These are phyloP conservation scores for Henricia sp. DNA, from an alignment of 53 echinoderm and acorn worm species.

Conservation along the genomic window DNA sequence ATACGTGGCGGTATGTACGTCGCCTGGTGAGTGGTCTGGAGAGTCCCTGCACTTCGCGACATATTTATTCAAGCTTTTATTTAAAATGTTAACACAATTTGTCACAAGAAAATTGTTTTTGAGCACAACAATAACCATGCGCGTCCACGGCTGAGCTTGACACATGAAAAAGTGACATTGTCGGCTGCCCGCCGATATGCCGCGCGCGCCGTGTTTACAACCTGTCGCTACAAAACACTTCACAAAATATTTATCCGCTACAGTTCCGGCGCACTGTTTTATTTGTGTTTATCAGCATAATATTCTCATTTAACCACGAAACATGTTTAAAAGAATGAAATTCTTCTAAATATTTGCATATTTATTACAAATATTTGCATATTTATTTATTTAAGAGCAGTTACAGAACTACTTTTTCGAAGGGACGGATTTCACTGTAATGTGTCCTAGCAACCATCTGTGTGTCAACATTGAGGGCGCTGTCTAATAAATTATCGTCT, in stretches of 20 bases:
- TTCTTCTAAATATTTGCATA: not conserved
- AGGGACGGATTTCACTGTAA: slow-evolving; percentile 7
- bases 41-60: slow-evolving; percentile 95
- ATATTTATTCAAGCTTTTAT: slow-evolving; percentile 56
- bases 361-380: not conserved
- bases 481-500: slow-evolving; percentile 42
- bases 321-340: too few species aligned
- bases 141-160: too few species aligned
- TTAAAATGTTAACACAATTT: not conserved
- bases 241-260: slow-evolving; percentile 11
- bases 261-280: too few species aligned
- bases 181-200: not conserved
- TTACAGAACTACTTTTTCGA: slow-evolving; percentile 4
- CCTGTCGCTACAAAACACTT: slow-evolving; percentile 27
- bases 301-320: too few species aligned
- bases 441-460: slow-evolving; percentile 67
- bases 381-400: not conserved
- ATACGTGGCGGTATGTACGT: slow-evolving; percentile 89
- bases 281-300: too few species aligned
- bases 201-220: slow-evolving; percentile 64
- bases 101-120: not conserved
- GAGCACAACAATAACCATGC: not conserved
- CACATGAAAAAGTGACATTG: not conserved
- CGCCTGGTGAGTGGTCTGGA: slow-evolving; percentile 93
- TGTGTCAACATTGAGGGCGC: slow-evolving; percentile 63